These are phyloP conservation scores for Archocentrus centrarchus DNA, from an alignment of 2,113 vertebrate species.

Conservation along the genomic window DNA sequence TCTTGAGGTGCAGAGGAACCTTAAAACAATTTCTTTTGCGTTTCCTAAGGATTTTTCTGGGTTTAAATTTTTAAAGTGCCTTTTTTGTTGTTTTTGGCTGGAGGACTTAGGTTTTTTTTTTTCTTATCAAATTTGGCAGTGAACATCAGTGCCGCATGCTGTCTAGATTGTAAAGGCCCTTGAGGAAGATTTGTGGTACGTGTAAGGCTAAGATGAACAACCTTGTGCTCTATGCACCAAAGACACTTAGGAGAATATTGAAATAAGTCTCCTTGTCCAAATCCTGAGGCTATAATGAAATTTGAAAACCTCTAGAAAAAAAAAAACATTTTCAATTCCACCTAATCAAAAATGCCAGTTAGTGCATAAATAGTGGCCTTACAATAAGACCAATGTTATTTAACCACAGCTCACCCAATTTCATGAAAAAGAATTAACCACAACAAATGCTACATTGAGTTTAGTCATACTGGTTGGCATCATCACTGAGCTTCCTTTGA, in stretches of 20 bases:
- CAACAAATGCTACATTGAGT: not conserved
- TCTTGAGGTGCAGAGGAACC: not conserved
- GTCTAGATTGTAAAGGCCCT: not conserved
- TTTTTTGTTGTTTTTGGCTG: fast-evolving
- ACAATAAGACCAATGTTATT: not conserved
- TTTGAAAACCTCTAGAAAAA: not conserved
- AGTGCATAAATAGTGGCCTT: not conserved
- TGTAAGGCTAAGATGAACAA: not conserved
- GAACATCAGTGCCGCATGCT: not conserved
- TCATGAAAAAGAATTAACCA: not conserved
- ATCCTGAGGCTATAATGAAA: not conserved
- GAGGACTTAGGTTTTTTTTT: not conserved
- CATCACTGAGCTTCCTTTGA: not conserved
- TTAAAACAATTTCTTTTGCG: not conserved
- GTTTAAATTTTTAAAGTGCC: not conserved
- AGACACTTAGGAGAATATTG: not conserved
- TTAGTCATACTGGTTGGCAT: not conserved
- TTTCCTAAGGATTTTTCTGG: not conserved
- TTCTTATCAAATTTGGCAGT: not conserved
- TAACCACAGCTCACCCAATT: not conserved
- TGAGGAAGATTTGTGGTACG: not conserved
- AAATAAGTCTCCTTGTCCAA: not conserved
- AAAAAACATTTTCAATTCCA: not conserved
- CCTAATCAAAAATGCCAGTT: not conserved
- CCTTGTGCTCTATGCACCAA: not conserved